phyloP scores from a whole-genome alignment of 2,113 vertebrate species.

The Chloropsis hardwickii region DNA sequence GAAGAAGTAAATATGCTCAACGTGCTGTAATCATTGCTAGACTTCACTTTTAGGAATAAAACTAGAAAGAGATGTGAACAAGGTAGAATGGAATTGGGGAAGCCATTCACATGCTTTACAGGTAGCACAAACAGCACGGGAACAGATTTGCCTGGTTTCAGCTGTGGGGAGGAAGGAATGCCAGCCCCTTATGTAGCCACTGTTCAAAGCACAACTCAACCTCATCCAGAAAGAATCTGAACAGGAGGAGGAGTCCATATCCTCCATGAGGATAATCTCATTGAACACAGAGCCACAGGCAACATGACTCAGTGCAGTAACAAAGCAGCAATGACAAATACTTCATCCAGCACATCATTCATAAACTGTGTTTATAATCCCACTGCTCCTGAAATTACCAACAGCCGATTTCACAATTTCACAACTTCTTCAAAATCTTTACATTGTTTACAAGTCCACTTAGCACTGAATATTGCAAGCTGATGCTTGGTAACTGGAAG shows the following conservation, averaged over 20 bases:
- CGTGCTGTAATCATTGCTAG: background rate
- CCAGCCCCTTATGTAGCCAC: background rate
- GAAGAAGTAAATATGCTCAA: background rate
- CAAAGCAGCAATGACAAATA: background rate
- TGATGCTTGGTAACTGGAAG: background rate
- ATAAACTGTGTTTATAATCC: background rate
- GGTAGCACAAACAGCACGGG: background rate
- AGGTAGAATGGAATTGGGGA: background rate
- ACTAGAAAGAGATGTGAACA: background rate
- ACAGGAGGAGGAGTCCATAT: background rate
- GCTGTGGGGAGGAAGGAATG: background rate
- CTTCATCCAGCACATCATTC: background rate
- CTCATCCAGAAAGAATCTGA: background rate
- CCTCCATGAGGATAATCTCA: background rate
- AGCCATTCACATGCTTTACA: background rate
- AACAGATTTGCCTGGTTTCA: background rate
- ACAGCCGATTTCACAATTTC: background rate
- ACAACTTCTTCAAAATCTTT: background rate
- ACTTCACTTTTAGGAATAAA: background rate
- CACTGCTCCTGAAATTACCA: background rate
- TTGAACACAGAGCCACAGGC: background rate
- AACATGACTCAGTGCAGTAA: background rate
- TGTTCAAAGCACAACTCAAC: background rate
- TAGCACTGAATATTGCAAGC: background rate
- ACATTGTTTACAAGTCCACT: background rate